These are phyloP conservation scores for Cyprinodon diabolis DNA, from an alignment of 2,797 vertebrate species.

Conservation along the genomic window DNA sequence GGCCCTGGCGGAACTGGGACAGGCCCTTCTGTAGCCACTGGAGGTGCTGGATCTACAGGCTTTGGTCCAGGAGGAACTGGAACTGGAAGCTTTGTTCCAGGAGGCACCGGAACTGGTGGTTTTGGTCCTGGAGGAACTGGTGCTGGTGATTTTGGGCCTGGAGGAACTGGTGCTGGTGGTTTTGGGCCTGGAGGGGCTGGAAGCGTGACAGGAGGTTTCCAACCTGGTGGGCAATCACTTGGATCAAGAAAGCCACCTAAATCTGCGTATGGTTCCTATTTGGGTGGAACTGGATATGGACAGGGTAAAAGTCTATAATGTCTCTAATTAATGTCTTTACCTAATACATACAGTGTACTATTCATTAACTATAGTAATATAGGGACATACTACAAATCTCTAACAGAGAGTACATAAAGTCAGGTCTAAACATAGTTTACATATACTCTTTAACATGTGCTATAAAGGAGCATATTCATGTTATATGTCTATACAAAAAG, in stretches of 20 bases:
- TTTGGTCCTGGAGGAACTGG: slow-evolving; percentile 20
- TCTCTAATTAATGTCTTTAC: background rate
- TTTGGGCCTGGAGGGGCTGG: slow-evolving; percentile 28
- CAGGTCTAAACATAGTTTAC: background rate
- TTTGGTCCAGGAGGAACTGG: background rate
- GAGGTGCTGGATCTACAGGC: slow-evolving; percentile 27
- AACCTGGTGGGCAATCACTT: slow-evolving; percentile 54
- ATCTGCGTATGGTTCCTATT: slow-evolving; percentile 65
- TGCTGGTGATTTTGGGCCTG: slow-evolving; percentile 40
- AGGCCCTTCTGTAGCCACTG: slow-evolving; percentile 21
- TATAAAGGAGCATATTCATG: too few species aligned
- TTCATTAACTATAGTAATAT: background rate
- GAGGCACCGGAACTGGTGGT: slow-evolving; percentile 19
- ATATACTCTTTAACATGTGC: background rate
- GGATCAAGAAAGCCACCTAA: slow-evolving; percentile 70
- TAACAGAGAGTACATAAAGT: background rate
- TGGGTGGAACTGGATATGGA: slow-evolving; percentile 71
- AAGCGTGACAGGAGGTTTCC: too few species aligned
- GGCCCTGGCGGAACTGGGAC: slow-evolving; percentile 5
- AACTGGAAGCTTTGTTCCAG: slow-evolving; percentile 23
- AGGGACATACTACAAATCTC: background rate
- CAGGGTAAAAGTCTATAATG: slow-evolving; percentile 64
- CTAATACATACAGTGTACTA: background rate
- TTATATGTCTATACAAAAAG: too few species aligned
- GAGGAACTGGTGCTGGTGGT: slow-evolving; percentile 3